Evolutionary conservation across 2,113 vertebrate genomes (phyloP).

Genomic region (Stictonetta naevosa): DNA sequence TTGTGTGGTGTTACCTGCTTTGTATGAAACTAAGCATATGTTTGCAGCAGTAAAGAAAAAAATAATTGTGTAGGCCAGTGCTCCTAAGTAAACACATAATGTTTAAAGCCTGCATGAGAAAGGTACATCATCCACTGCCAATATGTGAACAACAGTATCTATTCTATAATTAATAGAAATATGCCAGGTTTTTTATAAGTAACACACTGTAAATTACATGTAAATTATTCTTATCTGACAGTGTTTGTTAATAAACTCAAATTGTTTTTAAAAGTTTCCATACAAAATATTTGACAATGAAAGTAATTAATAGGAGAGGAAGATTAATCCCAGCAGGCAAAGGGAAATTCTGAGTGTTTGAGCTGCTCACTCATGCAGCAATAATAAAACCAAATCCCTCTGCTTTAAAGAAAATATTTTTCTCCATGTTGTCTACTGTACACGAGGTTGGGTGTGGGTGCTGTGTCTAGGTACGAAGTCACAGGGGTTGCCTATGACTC

Average conservation of each 20-base stretch:
- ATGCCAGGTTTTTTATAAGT: background rate
- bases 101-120: background rate
- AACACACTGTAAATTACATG: background rate
- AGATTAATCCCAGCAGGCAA: background rate
- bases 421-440: background rate
- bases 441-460: background rate
- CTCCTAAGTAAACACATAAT: background rate
- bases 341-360: background rate
- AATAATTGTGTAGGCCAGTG: background rate
- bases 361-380: background rate
- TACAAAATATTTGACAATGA: background rate
- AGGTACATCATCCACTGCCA: background rate
- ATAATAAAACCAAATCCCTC: background rate
- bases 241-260: background rate
- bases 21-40: background rate
- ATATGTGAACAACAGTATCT: background rate
- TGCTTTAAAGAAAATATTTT: background rate
- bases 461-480: background rate
- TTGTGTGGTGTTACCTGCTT: background rate
- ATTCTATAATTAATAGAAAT: background rate
- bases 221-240: background rate
- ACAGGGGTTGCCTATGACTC: background rate
- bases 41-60: conserved; percentile 20
- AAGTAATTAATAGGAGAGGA: background rate
- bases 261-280: background rate